These are phyloP conservation scores for Brevipalpus yothersi DNA, from an alignment of 1,140 invertebrate genomes.

Conservation along the genomic window DNA sequence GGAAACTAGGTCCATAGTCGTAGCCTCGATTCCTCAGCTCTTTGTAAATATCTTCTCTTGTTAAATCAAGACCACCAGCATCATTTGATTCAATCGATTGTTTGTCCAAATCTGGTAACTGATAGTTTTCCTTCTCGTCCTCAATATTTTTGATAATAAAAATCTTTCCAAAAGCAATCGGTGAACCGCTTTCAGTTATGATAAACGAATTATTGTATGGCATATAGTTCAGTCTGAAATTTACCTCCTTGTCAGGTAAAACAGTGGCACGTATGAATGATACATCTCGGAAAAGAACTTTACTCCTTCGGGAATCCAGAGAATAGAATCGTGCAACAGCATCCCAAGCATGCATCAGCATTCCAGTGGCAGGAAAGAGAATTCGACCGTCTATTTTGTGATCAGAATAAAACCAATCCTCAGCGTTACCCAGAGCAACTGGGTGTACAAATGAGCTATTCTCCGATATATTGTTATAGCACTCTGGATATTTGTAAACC, in stretches of 20 bases:
- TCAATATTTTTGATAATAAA: conserved; percentile 8
- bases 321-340: conserved; percentile 34
- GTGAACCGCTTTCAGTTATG: not conserved
- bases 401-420: conserved; percentile 50
- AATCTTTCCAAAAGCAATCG: not conserved
- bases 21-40: conserved; percentile 26
- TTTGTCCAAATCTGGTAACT: not conserved
- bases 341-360: conserved; percentile 72
- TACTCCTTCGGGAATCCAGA: not conserved
- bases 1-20: conserved; percentile 40
- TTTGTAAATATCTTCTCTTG: conserved; percentile 25
- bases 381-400: conserved; percentile 81
- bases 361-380: conserved; percentile 83
- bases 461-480: conserved; percentile 5
- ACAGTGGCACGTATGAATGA: conserved; percentile 61
- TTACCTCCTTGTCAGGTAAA: not conserved
- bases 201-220: not conserved
- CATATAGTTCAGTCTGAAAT: not conserved
- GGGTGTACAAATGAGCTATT: not conserved
- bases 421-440: conserved; percentile 43
- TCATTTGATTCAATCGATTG: not conserved
- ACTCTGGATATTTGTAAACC: conserved; percentile 35
- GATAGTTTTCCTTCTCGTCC: no score
- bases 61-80: conserved; percentile 1
- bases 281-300: conserved; percentile 47